Percentiles rank a stretch among this genome's conserved stretches.
Evolutionary conservation across 37 sponge, comb jelly and placozoan species (phyloP).

Genomic region (Ephydatia muelleri): DNA sequence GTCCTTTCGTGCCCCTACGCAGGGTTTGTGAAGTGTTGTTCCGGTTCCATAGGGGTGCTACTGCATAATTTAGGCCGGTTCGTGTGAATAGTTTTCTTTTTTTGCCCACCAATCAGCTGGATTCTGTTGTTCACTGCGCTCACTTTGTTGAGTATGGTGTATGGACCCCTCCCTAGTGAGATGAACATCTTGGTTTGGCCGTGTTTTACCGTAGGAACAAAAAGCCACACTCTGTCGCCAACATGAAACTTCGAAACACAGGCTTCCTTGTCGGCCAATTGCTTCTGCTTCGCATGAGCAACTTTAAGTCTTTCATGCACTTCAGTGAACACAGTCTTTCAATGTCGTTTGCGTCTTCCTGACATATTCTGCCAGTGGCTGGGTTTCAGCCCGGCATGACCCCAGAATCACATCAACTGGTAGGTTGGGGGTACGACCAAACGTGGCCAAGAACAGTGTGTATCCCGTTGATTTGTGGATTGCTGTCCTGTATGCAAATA

Average conservation of each 20-base stretch:
- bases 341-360: no score
- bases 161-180: slow-evolving; percentile 42
- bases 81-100: not conserved
- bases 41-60: not conserved
- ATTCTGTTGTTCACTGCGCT: not conserved
- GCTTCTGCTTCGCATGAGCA: not conserved
- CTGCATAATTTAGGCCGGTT: not conserved
- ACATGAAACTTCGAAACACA: slow-evolving; percentile 5
- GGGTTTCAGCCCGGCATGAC: not conserved
- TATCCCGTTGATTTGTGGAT: slow-evolving; percentile 33
- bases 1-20: not conserved
- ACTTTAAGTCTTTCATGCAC: not conserved
- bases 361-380: slow-evolving; percentile 15
- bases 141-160: slow-evolving; percentile 21
- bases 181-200: slow-evolving; percentile 35
- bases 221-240: slow-evolving; percentile 46
- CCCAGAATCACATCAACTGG: slow-evolving; percentile 44
- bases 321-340: no score
- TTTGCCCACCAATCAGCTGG: not conserved
- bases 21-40: not conserved
- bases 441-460: slow-evolving; percentile 19
- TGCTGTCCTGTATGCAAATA: slow-evolving; percentile 38
- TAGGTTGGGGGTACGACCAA: slow-evolving; percentile 36
- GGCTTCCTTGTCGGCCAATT: slow-evolving; percentile 3
- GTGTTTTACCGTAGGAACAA: slow-evolving; percentile 32